phyloP scores from a whole-genome alignment of 2,888 invertebrate genomes.

The Thera obeliscata region DNA sequence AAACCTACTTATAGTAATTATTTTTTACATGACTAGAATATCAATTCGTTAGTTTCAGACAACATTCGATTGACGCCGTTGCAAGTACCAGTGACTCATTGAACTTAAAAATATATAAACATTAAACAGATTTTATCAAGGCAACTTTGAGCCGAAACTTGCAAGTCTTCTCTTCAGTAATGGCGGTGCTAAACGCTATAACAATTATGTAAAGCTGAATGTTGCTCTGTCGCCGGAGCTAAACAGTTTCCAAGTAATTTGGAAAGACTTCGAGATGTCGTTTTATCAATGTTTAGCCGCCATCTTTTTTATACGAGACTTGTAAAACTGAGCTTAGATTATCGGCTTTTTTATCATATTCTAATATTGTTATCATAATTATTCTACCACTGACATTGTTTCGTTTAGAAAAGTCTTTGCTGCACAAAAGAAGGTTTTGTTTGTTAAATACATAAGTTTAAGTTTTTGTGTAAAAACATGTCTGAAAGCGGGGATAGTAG shows the following conservation, averaged over 20 bases:
- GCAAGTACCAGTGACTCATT: conserved; percentile 2
- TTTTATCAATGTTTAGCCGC: neutral
- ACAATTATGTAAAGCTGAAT: conserved; percentile 31
- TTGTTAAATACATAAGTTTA: too few relatives aligned
- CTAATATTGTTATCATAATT: too few relatives aligned
- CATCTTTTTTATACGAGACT: neutral
- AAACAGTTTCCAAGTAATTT: conserved; percentile 4
- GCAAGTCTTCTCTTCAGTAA: conserved; percentile 16
- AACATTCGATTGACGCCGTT: conserved; percentile 55
- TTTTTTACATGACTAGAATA: conserved; percentile 57
- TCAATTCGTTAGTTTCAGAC: conserved; percentile 56
- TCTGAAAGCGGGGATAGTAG: too few relatives aligned
- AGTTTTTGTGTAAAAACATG: too few relatives aligned
- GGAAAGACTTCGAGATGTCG: neutral
- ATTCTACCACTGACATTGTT: too few relatives aligned
- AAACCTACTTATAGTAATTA: conserved; percentile 1
- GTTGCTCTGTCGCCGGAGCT: conserved; percentile 29
- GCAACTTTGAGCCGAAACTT: conserved; percentile 19
- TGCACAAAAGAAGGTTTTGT: too few relatives aligned
- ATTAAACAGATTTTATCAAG: conserved; percentile 24
- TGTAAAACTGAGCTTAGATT: too few relatives aligned
- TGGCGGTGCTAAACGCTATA: conserved; percentile 24
- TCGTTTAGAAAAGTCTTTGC: too few relatives aligned
- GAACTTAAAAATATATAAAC: neutral
- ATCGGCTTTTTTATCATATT: too few relatives aligned